Evolutionary conservation across 2,797 vertebrate genomes (phyloP).

Genomic region (Crenichthys baileyi): DNA sequence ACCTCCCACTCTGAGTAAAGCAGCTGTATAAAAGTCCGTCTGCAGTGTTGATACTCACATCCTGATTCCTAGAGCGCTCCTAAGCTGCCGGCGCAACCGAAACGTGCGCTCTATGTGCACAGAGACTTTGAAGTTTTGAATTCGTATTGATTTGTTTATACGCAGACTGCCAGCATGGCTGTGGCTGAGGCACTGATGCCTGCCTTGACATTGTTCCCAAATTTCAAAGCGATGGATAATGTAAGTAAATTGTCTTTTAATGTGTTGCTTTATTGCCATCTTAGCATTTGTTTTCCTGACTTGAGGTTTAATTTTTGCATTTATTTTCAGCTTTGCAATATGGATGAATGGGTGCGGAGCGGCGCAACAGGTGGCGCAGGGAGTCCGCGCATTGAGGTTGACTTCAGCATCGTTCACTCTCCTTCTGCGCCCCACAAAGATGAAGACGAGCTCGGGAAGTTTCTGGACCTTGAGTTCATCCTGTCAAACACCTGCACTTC

Average conservation of each 20-base stretch:
- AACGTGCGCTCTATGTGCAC: constrained; percentile 39
- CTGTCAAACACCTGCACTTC: constrained; percentile 83
- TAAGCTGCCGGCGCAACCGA: background rate
- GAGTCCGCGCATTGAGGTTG: constrained; percentile 76
- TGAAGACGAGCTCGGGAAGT: constrained; percentile 88
- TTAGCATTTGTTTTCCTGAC: background rate
- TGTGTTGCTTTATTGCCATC: background rate
- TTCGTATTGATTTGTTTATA: background rate
- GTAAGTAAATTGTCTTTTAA: constrained; percentile 73
- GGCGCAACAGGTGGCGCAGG: constrained; percentile 49
- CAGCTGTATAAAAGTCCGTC: constrained; percentile 47
- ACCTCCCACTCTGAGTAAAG: constrained; percentile 38
- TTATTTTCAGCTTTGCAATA: constrained; percentile 64
- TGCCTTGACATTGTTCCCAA: constrained; percentile 74
- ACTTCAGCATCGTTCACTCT: constrained; percentile 81
- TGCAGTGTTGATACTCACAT: constrained; percentile 20
- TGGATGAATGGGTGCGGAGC: constrained; percentile 45
- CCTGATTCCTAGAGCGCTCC: constrained; percentile 40
- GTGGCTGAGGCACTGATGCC: constrained; percentile 80
- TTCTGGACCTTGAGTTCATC: constrained; percentile 92
- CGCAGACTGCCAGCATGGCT: constrained; percentile 70
- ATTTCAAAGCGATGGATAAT: constrained; percentile 68
- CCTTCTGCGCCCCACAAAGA: constrained; percentile 74
- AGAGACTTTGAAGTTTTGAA: constrained; percentile 9
- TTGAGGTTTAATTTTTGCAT: accelerated